Percentiles rank a stretch among this genome's conserved stretches.
These are phyloP conservation scores for Cottus gobio DNA, from an alignment of 2,113 vertebrate genomes.

Conservation along the genomic window DNA sequence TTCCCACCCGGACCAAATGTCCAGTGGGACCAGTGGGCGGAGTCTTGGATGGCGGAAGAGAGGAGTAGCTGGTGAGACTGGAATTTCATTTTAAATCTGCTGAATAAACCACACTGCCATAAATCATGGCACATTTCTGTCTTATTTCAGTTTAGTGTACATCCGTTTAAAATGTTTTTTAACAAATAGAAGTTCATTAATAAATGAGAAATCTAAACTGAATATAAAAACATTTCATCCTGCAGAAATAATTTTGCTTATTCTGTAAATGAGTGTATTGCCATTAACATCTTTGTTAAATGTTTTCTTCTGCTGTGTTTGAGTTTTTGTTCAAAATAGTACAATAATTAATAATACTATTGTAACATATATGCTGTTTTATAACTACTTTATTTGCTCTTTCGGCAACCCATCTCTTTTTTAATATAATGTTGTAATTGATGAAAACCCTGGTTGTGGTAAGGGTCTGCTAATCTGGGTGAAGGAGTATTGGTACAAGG, in stretches of 20 bases:
- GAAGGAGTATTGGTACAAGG: neutral
- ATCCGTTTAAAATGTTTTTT: neutral
- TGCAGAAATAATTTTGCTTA: neutral
- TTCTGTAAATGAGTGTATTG: neutral
- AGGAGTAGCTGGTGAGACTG: neutral
- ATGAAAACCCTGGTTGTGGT: neutral
- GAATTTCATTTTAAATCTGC: neutral
- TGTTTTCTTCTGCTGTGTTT: neutral
- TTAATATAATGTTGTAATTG: neutral
- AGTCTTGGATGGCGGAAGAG: neutral
- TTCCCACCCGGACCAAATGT: slow-evolving; percentile 28
- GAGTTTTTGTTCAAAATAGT: neutral
- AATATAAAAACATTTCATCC: neutral
- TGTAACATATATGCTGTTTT: neutral
- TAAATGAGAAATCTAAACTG: slow-evolving; percentile 3
- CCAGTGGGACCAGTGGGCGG: slow-evolving; percentile 53
- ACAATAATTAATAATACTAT: neutral
- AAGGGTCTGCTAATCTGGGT: neutral
- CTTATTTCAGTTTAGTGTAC: neutral
- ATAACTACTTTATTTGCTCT: neutral
- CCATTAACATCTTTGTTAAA: neutral
- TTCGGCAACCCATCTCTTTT: neutral
- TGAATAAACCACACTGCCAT: neutral
- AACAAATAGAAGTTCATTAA: neutral
- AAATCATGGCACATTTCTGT: neutral